Base-by-base conservation (phyloP, 2,888 invertebrate species). In the Alsophila aescularia region DNA sequence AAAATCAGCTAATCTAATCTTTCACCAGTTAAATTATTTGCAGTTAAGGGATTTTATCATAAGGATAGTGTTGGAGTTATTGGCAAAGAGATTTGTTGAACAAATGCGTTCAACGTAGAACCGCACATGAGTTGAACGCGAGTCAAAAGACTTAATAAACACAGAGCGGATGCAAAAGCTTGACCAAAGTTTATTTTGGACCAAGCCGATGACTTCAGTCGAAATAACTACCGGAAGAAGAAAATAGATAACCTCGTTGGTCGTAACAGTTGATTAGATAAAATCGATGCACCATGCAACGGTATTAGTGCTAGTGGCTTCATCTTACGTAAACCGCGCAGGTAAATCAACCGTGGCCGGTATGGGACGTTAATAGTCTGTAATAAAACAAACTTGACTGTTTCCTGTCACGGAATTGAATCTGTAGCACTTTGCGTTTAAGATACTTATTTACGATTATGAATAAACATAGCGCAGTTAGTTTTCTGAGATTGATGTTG, bases 311-410 rank as follows among this genome's bases (percentile, higher is more conserved):
- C 57, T 67, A 55, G 57, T 29, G 12, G 63, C 63, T 64, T 73
- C 37, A 36, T 48, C 32, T 53, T 73, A 69, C 70, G 73, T 72
- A 69, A 72, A 67, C 67, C 57, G 54, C 54, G 62, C 60, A 77
- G 73, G 79, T 83, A 85, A 86, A 86, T 86, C 79, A 85, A 79
- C 73, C 64, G 67, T 71, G 72, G 76, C 73, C 71, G 73, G 74
- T 73, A 76, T 72, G 72, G 76, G 79, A 84, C 81, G 81, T 83
- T 87, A 83, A 88, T 85, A 80, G 84, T 70, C 52, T 36, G 77
- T 70, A 77, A 85, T 87, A 88, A 89, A 88, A 84, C 80, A 84
- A 81, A 83, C 77, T 73, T 63, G 76, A 75, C 77, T 75, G 76
- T 83, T 86, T 85, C 84, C 83, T 81, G 83, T 74, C 81, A 80